Percentiles rank a stretch among this genome's conserved stretches.
These are phyloP conservation scores for Choristoneura fumiferana DNA, from an alignment of 1,140 invertebrate genomes.

Conservation along the genomic window DNA sequence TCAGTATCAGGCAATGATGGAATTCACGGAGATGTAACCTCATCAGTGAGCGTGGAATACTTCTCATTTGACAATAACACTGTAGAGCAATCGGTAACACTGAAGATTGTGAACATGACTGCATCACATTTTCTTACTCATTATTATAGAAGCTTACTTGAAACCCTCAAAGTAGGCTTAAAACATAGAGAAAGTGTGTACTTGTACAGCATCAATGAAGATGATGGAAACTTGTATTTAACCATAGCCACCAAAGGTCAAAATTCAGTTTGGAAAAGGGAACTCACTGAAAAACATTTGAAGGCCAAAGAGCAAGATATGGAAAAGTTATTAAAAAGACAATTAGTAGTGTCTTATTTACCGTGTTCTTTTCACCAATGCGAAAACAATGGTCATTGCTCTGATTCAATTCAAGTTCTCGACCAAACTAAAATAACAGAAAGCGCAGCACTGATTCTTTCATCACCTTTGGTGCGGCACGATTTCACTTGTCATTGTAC, in stretches of 20 bases:
- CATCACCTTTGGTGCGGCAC: conserved; percentile 87
- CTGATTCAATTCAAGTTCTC: conserved; percentile 84
- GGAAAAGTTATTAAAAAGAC: conserved; percentile 79
- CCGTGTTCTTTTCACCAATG: conserved; percentile 85
- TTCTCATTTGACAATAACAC: conserved; percentile 88
- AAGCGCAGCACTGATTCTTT: conserved; percentile 88
- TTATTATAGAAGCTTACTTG: conserved; percentile 86
- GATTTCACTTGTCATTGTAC: conserved; percentile 89
- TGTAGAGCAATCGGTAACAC: conserved; percentile 88
- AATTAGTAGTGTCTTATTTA: conserved; percentile 83
- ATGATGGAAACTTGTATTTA: conserved; percentile 82
- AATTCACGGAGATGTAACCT: conserved; percentile 89
- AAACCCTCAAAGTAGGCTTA: conserved; percentile 83
- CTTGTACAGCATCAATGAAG: conserved; percentile 87
- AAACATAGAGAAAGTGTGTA: conserved; percentile 82
- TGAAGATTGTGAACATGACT: conserved; percentile 86
- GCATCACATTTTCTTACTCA: conserved; percentile 86
- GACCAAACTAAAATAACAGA: conserved; percentile 85
- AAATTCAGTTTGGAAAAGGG: conserved; percentile 80
- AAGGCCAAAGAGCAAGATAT: conserved; percentile 82
- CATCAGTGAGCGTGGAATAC: conserved; percentile 90
- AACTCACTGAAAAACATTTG: conserved; percentile 82
- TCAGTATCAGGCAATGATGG: conserved; percentile 94
- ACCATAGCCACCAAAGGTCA: conserved; percentile 82
- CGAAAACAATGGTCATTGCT: conserved; percentile 88